A percentile compares a stretch with the other conserved stretches of the same genome.
Conservation (phyloP, 1,140 invertebrate species). For the Drosophila kanapiae region DNA sequence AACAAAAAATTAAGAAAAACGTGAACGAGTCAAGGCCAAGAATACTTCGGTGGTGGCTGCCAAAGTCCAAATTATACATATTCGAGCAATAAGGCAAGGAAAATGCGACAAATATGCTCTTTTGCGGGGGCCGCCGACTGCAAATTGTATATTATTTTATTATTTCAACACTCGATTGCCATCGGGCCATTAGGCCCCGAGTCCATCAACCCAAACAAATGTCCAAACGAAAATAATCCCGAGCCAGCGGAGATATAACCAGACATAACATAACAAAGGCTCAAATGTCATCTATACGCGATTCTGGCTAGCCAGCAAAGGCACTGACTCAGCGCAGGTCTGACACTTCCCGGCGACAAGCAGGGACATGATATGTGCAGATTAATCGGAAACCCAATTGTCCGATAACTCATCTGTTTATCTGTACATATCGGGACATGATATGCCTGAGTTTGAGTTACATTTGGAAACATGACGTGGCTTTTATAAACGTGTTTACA, state of each 20-base stretch:
- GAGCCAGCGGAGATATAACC: not conserved
- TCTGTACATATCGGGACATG: too few species aligned
- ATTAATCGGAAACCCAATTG: too few species aligned
- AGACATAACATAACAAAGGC: not conserved
- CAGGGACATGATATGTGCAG: too few species aligned
- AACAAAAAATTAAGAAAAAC: conserved; percentile 8
- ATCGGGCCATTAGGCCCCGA: not conserved
- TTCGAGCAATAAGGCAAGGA: not conserved
- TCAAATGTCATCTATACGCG: not conserved
- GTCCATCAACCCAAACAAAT: conserved; percentile 22
- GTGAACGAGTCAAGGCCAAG: conserved; percentile 44
- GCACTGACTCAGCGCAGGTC: not conserved
- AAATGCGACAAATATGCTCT: conserved; percentile 36
- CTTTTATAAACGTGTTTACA: too few species aligned
- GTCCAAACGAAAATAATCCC: conserved; percentile 15
- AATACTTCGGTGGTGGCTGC: not conserved
- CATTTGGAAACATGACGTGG: too few species aligned
- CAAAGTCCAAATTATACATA: conserved; percentile 46
- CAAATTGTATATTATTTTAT: conserved; percentile 8
- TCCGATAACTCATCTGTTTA: too few species aligned
- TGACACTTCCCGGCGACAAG: too few species aligned
- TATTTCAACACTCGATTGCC: not conserved
- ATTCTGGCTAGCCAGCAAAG: not conserved
- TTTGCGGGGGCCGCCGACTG: not conserved
- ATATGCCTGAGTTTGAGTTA: too few species aligned